Evolutionary conservation across 2,888 invertebrate species (phyloP).

Genomic region (Rosalia funebris): DNA sequence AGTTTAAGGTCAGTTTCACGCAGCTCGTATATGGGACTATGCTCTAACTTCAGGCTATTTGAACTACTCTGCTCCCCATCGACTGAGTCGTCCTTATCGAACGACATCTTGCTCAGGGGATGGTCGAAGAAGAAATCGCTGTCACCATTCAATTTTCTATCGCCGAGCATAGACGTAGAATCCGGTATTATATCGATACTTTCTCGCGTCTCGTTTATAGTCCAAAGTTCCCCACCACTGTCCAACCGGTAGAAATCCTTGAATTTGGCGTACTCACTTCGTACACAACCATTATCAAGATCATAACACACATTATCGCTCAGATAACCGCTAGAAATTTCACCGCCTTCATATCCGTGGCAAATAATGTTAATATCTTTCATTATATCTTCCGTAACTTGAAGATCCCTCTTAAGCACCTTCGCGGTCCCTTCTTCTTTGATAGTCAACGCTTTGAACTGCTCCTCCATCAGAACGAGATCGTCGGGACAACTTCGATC

Average conservation of each 20-base stretch:
- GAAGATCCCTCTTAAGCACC: constrained; percentile 22
- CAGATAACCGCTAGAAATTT: constrained; percentile 2
- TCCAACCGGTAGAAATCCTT: background rate
- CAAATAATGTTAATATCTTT: constrained; percentile 26
- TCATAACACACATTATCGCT: background rate
- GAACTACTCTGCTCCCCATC: background rate
- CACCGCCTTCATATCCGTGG: background rate
- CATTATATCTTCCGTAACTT: constrained; percentile 35
- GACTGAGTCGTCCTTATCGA: background rate
- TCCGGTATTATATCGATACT: background rate
- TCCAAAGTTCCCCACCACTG: background rate
- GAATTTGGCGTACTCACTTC: too few species aligned
- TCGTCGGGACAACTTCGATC: background rate
- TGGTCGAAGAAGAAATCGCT: background rate
- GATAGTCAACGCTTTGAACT: constrained; percentile 11
- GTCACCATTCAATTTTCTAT: background rate
- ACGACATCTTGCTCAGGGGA: constrained; percentile 12
- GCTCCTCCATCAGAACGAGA: constrained; percentile 1
- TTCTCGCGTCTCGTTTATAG: background rate
- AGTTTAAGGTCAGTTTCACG: background rate
- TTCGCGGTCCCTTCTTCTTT: constrained; percentile 15
- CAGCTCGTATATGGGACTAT: background rate
- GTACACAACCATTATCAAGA: background rate
- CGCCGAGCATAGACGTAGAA: background rate
- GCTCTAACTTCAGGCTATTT: background rate